Base-by-base conservation (phyloP, 2,888 invertebrate species). In the Scaptomyza cyrtandrae region DNA sequence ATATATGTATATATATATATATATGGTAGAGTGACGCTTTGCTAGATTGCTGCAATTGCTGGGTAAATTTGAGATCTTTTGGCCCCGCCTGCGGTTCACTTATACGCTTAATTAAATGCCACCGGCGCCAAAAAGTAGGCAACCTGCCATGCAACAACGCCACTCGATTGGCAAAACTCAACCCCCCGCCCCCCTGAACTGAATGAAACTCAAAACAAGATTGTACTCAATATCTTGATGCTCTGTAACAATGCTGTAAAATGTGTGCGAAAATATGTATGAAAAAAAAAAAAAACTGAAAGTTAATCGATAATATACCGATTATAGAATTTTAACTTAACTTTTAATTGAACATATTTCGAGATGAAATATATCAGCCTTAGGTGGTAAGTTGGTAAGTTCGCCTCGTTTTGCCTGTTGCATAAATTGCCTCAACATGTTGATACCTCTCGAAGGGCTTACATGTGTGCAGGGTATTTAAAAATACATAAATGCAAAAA, bases 101-200 rank as follows among this genome's bases (percentile, higher is more conserved):
- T 86, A 81, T 79, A 86, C 83, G 86, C 83, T 79, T 83, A 83
- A 86, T 83, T 83, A 81, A 83, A 85, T 81, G 82, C 72, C 67
- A 58, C 52, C 52, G 52, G 68, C 81, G 65, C 78, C 68, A 63
- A 64, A 77, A 75, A 75, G 69, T 72, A 78, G 81, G 81, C 84
- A 84, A 75, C 68, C 60, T 79, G 82, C 78, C 82, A 84, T 82
- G 64, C 71, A 72, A 64, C 66, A 68, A 63, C 70, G 72, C 63
- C 61, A 64, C 58, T 68, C 58, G 45, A 39, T 11, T 14, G 61
- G 53, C 73, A 78, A 59, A 45, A 53, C 6, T 29, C 29, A 29
- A 29, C 29, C 6, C 41, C 41, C 24, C 50, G 35, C 43, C 37
- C 64, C 41, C 16, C 53, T 29, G 39, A 64, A 54, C 9, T 10